Base-by-base conservation (phyloP, 2,797 vertebrate genomes). In the Corythornis leucogaster region DNA sequence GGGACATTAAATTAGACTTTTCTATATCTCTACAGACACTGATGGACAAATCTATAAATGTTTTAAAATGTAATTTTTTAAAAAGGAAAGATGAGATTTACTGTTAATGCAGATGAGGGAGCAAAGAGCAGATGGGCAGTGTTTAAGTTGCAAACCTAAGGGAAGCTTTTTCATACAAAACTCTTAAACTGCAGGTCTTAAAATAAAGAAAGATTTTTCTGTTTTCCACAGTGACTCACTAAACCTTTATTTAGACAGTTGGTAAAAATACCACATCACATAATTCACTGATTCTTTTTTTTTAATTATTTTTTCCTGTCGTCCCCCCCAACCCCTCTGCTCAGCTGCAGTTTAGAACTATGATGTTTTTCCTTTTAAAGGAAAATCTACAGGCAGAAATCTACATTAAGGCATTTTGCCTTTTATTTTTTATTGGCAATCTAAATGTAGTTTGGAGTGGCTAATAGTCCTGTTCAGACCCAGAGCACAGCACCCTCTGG, bases 211-310 rank as follows among this genome's bases (percentile, higher is more conserved):
- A 96, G 97, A 96, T 95, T 97, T 97, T 97, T 97, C 94, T 98
- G 94, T 97, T 97, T 96, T 96, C 97, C 97, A 93, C 51, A 95
- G 97, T 97, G 97, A 97, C 97, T 98, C 97, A 97, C 97, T 97
- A 97, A 98, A 95, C 96, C 97, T 97, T 97, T 98, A 98, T 98
- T 98, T 98, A 97, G 97, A 97, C 95, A 96, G 97, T 97, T 98
- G 97, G 96, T 98, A 92, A 97, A 97, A 98, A 95, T 97, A 97
- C 92, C 96, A 95, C 95, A 97, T 97, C 96, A 95, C 95, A 97
- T 95, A 97, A 97, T 96, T 97, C 96, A 95, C 93, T 62, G 93
- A 43, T 82, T 94, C 46, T 83, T 93, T 94, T 87, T 90, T 69
- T 73, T 26, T 17, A 30, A 11, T 53, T 30, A 3, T 25, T 8